Conservation (phyloP, 2,113 vertebrate genomes). For the Morphnarchus princeps region DNA sequence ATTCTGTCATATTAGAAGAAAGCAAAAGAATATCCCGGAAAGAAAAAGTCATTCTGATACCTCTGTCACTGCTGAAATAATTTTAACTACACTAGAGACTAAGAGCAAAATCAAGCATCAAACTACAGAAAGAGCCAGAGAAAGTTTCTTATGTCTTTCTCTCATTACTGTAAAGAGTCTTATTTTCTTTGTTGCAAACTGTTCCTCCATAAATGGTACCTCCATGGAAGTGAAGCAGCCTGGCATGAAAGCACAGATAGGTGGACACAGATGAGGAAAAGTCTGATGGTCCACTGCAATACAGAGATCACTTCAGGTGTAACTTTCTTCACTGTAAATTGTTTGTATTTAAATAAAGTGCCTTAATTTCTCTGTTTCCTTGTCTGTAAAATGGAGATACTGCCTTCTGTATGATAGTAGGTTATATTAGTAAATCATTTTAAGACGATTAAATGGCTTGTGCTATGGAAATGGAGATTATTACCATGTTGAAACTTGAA, state of each 20-base stretch:
- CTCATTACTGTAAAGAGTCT: neutral
- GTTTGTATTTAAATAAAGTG: neutral
- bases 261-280: neutral
- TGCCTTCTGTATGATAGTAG: neutral
- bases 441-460: neutral
- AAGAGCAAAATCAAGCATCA: neutral
- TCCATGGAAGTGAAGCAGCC: neutral
- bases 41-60: neutral
- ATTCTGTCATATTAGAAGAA: neutral
- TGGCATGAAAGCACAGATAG: neutral
- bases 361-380: neutral
- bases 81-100: neutral
- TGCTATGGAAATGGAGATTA: slow-evolving; percentile 3
- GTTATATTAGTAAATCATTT: neutral
- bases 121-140: neutral
- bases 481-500: neutral
- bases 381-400: neutral
- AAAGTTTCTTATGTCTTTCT: neutral
- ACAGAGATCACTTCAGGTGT: neutral
- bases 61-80: neutral
- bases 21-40: neutral
- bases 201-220: neutral
- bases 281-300: neutral
- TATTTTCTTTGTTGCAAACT: neutral
- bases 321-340: neutral